Evolutionary conservation across 2,113 vertebrate genomes (phyloP), one percentile per base, ranked within the genome.

Genomic region (Lycocorax pyrrhopterus): DNA sequence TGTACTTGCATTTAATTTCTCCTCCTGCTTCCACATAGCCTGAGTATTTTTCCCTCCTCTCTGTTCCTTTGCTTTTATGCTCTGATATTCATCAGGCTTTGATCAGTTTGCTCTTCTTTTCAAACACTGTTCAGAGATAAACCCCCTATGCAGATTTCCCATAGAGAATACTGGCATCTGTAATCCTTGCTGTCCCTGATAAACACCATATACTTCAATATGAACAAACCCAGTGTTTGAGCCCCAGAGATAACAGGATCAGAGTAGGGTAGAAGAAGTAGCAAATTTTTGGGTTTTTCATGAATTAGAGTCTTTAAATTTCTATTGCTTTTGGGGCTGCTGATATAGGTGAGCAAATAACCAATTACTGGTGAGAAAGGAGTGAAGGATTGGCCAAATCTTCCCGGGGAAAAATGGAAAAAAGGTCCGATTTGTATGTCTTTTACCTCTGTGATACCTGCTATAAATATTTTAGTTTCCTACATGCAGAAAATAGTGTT

Each of bases 191-290:
- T 80, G 12, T 43, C 18, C 20, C 23, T 76, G 27, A 67, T n/a
- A 76, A 60, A 33, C 1, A 3, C 16, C 6, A 9, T 43, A 18
- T 1, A 1, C 12, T 75, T 75, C 0, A 4, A 13, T 33, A 27
- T 9, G 30, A 79, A 46, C 4, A 43, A 51, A 7, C 5, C 4
- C 35, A 32, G 8, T 46, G 3, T 52, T 49, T 64, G 14, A 71
- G 23, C 10, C 16, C 2, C 27, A 72, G 20, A 86, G 26, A 35
- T 16, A 76, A 75, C 35, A 43, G 15, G 43, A 33, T 23, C 6
- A 4, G 51, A 25, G 12, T 6, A 37, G 9, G 63, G 12, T 4
- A 43, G 49, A 44, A 89, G 13, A 16, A 89, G 7, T 29, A 32
- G 5, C 8, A 68, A 71, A 20, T 7, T 27, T 68, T 16, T 52